These are phyloP conservation scores for Hyposmocoma kahamanoa DNA, from an alignment of 1,140 invertebrate genomes.

Conservation along the genomic window DNA sequence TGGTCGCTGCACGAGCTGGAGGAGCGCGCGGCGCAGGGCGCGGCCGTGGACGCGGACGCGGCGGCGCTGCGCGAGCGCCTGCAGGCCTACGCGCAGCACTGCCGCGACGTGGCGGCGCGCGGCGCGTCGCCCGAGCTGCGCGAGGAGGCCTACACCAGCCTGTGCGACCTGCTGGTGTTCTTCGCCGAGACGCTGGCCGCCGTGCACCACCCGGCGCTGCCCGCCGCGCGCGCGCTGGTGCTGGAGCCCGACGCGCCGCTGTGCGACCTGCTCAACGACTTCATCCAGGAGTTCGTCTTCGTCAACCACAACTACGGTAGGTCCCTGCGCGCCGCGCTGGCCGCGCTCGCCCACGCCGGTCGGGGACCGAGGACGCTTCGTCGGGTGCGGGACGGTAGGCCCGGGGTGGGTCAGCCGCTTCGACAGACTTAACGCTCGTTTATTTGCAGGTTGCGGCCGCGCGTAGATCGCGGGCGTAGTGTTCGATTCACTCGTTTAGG, in stretches of 20 bases:
- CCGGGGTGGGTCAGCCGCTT: no score
- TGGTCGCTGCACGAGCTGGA: conserved; percentile 92
- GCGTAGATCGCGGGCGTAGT: no score
- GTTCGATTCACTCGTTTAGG: no score
- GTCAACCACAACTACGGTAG: conserved; percentile 88
- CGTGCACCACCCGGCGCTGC: conserved; percentile 69
- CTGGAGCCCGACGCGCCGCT: conserved; percentile 88
- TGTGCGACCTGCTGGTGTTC: conserved; percentile 96
- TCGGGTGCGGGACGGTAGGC: no score
- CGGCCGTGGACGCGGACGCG: conserved; percentile 63
- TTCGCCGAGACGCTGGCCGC: conserved; percentile 90
- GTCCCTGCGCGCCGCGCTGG: no score
- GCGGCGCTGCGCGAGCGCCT: conserved; percentile 79
- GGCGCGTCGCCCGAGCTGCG: conserved; percentile 45
- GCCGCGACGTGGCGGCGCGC: conserved; percentile 79
- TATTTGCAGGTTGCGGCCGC: no score
- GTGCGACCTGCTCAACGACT: conserved; percentile 89
- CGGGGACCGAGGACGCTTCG: no score
- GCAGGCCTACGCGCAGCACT: conserved; percentile 82
- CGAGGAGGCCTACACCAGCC: conserved; percentile 86
- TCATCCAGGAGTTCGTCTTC: conserved; percentile 96
- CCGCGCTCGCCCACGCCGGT: no score
- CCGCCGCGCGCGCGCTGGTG: conserved; percentile 82
- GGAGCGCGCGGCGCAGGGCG: conserved; percentile 79
- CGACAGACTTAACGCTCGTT: no score